Evolutionary conservation across 1,140 invertebrate genomes (phyloP), one percentile per base, ranked within the genome.

Genomic region (Drosophila bipectinata): DNA sequence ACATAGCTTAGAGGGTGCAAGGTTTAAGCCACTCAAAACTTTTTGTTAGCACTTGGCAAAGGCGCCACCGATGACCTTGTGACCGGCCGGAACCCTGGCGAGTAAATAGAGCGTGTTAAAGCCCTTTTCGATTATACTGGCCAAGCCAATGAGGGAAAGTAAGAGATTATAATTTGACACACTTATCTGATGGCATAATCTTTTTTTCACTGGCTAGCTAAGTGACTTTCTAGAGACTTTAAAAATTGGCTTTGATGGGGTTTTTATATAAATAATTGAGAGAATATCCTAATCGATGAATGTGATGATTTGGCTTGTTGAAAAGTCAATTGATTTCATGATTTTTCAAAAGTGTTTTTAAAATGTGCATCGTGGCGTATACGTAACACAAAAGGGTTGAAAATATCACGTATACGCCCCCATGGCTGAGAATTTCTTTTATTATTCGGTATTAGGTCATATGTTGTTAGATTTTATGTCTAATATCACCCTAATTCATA

Each of bases 11-110:
- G 28, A 24, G 30, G 63, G 49, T 10, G 34, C 28, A 34, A 37
- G 48, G 39, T 60, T 39, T 47, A 56, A 52, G 72, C 62, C 73
- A 85, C 81, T 85, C 59, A 71, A 85, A 87, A 85, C 73, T 85
- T 87, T 87, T 85, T 84, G 81, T 69, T 74, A 56, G 58, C 77
- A 81, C 73, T 84, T 80, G 80, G 75, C 79, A 79, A 67, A 74
- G 64, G 57, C 75, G 75, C 59, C 72, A 49, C 56, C 76, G 37
- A 73, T 74, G 81, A 85, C 82, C 82, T 85, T 85, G 81, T 44
- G 72, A 79, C 69, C 66, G 14, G 41, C 69, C 66, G 41, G 41
- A 44, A 52, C 54, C 45, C 39, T 34, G n/a, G 55, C 63, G 30
- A 64, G 45, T 54, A 80, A 85, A 81, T 72, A 67, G 69, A 87